Evolutionary conservation across 2,113 vertebrate species (phyloP), one percentile per base, ranked within the genome.

Genomic region (Cyanistes caeruleus): DNA sequence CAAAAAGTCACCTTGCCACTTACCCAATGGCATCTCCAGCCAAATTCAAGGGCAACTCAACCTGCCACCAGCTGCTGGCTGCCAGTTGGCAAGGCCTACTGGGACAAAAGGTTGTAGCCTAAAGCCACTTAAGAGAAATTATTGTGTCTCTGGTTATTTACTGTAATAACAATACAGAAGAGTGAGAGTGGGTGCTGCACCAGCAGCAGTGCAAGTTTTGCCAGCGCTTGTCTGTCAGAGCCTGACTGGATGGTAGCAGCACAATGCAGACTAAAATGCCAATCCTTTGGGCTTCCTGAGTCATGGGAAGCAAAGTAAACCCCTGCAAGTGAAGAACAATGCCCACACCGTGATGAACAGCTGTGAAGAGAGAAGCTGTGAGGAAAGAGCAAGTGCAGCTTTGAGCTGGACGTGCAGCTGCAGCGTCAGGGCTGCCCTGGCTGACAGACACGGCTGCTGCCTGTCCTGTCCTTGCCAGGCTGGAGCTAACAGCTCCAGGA

Each of bases 321-420:
- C 25, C 18, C 44, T 67, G 43, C 35, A 70, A 83, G 37, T 33
- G 28, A 58, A 68, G 67, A 88, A 10, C 24, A 52, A 17, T 5
- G 3, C 33, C 70, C 35, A 44, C 1, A 0, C 27, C 0, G 0
- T 1, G 2, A 11, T 13, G 49, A 64, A 48, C 41, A 80, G n/a
- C 75, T 76, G 15, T 39, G 63, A 52, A 17, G 39, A 39, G 39
- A 12, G 39, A 39, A 39, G 39, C 39, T 12, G 39, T 8, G 24
- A 69, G 79, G 53, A 68, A 52, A 46, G 74, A 87, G n/a, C 0
- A 1, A 44, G 65, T 51, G 27, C 1, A 1, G 31, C 51, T 27
- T 0, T 2, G 5, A 56, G 70, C 53, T 48, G 75, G 48, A 17
- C 31, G 46, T 8, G 17, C 0, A 0, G 49, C 79, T 0, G 0